Evolutionary conservation across 1,140 invertebrate species (phyloP), one percentile per base, ranked within the genome.

Genomic region (Yoshiicerus persimilis): DNA sequence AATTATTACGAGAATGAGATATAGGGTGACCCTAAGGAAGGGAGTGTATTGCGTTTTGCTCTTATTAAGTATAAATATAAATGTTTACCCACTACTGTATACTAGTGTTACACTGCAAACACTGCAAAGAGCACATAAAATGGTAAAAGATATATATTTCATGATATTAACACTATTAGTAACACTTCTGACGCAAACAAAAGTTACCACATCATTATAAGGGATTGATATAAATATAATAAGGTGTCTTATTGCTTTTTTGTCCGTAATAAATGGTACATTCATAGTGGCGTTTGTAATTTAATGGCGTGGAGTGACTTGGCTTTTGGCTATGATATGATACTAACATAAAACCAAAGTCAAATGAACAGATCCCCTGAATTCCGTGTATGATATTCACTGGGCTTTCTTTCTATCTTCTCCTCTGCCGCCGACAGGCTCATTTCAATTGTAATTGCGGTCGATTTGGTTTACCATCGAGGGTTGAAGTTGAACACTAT

Each of bases 371-470:
- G 47, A 56, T 56, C 47, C 47, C 47, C 47, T n/a, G n/a, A 56
- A 56, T 56, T 16, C 20, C 47, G 47, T 56, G 8, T 80, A 80
- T n/a, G 32, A 36, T 34, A 38, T 80, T 38, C 75, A 80, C 30
- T 80, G 36, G 36, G 32, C 32, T 80, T 80, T 16, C 75, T 32
- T 32, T 80, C 75, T 36, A 30, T 20, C 32, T 32, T 34, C 30
- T 80, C 32, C 75, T 80, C 75, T 80, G 75, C 34, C 23, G 75
- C 75, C 75, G 75, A 80, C 75, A 80, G 75, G 16, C 75, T 80
- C 75, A 80, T 80, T 80, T 80, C 75, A 80, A 80, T 80, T 80
- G 75, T 80, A 23, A 30, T 80, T 80, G 75, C 75, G 75, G 75
- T 80, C 32, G 30, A 32, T 80, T 80, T 32, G 75, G 32, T 80